Conservation (phyloP, 2,113 vertebrate genomes). For the Caretta caretta region DNA sequence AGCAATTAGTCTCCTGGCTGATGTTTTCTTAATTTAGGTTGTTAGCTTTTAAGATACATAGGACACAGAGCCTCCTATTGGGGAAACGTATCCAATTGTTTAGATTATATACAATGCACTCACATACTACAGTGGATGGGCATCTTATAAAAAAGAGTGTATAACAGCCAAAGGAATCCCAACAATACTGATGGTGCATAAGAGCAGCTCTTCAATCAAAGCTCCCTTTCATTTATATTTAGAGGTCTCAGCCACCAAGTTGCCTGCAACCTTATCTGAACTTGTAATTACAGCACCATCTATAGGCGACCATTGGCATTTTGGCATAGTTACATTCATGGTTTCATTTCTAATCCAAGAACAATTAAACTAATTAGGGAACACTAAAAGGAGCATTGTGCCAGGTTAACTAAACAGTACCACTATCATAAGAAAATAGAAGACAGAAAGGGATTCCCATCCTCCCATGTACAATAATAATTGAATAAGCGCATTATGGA, state of each 20-base stretch:
- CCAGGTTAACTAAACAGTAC: neutral
- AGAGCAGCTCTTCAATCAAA: neutral
- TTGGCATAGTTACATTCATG: accelerated
- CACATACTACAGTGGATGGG: neutral
- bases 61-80: neutral
- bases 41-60: neutral
- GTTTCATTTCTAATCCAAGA: neutral
- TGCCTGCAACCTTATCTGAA: neutral
- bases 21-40: neutral
- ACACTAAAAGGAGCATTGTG: neutral
- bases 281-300: neutral
- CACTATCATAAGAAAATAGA: neutral
- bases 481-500: neutral
- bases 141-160: neutral
- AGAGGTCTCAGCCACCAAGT: neutral
- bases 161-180: neutral
- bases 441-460: neutral
- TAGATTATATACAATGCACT: neutral
- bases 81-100: neutral
- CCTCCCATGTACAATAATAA: neutral
- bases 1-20: neutral
- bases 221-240: neutral
- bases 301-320: neutral
- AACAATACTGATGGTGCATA: neutral
- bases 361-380: neutral